A percentile compares a stretch with the other conserved stretches of the same genome.
Conservation (phyloP, 2,888 invertebrate genomes). For the Drosophila stalkeri region DNA sequence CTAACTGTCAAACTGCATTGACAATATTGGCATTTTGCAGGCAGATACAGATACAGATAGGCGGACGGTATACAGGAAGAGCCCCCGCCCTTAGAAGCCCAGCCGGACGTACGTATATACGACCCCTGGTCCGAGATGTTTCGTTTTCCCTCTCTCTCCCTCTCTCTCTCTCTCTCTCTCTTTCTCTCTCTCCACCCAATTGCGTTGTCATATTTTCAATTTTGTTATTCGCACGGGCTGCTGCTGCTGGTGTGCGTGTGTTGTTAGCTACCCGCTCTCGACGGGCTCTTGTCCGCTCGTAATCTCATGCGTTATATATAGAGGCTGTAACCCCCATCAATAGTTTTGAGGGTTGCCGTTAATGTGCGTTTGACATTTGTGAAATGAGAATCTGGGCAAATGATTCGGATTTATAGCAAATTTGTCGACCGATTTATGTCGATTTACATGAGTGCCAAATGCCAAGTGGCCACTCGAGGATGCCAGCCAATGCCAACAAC, state of each 20-base stretch:
- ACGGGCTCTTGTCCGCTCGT: slow-evolving; percentile 16
- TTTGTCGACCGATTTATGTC: slow-evolving; percentile 78
- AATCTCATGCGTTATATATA: slow-evolving; percentile 35
- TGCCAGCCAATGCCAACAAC: slow-evolving; percentile 38
- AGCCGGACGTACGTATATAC: slow-evolving; percentile 6
- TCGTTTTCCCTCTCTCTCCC: neutral
- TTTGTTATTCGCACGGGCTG: slow-evolving; percentile 68
- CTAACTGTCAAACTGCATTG: slow-evolving; percentile 72
- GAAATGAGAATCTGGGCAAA: slow-evolving; percentile 80
- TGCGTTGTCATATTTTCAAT: slow-evolving; percentile 77
- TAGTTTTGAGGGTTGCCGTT: slow-evolving; percentile 63
- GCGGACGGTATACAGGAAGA: slow-evolving; percentile 33
- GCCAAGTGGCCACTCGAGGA: slow-evolving; percentile 77
- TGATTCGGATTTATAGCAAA: slow-evolving; percentile 78
- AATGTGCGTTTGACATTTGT: slow-evolving; percentile 79
- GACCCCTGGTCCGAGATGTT: slow-evolving; percentile 32
- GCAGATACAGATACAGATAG: slow-evolving; percentile 22
- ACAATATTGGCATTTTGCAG: slow-evolving; percentile 57
- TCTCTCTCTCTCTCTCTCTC: neutral
- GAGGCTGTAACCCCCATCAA: slow-evolving; percentile 60
- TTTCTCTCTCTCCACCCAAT: slow-evolving; percentile 15
- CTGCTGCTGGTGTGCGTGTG: slow-evolving; percentile 36
- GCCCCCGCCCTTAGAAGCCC: slow-evolving; percentile 25
- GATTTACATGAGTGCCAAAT: slow-evolving; percentile 79
- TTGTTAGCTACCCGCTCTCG: slow-evolving; percentile 33